Evolutionary conservation across 2,888 invertebrate species (phyloP).

Genomic region (Gerris lacustris): DNA sequence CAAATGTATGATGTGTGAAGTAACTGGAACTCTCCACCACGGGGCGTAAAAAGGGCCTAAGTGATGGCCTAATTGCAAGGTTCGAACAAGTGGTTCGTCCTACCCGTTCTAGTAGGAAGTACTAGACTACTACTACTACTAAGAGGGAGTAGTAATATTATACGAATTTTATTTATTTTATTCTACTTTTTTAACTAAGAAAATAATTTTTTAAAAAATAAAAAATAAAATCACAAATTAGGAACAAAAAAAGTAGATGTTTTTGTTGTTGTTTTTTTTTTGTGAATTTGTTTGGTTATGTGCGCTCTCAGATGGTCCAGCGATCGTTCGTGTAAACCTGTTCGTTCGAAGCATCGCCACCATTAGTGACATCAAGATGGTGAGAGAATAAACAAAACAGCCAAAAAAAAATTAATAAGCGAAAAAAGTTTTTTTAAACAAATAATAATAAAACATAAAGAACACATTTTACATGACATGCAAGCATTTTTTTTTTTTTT

Average conservation of each 20-base stretch:
- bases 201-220: too few species aligned
- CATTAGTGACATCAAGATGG: conserved; percentile 99
- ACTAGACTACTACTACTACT: too few species aligned
- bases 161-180: too few species aligned
- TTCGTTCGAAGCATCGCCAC: conserved; percentile 96
- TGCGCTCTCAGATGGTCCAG: conserved; percentile 67
- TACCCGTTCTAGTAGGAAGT: too few species aligned
- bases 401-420: not conserved
- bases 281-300: conserved; percentile 20
- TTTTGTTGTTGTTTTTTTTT: conserved; percentile 19
- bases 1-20: too few species aligned
- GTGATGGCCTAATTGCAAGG: too few species aligned
- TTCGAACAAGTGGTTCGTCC: too few species aligned
- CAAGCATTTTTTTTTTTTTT: not conserved
- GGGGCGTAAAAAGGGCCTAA: too few species aligned
- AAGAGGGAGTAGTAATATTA: too few species aligned
- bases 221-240: too few species aligned
- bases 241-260: not conserved
- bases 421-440: conserved; percentile 2
- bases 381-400: conserved; percentile 52
- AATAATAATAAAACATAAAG: not conserved
- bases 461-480: not conserved
- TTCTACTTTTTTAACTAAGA: too few species aligned
- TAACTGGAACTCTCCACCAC: too few species aligned
- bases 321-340: conserved; percentile 93